These are phyloP conservation scores for Pangasianodon hypophthalmus DNA, from an alignment of 2,113 vertebrate species.

Conservation along the genomic window DNA sequence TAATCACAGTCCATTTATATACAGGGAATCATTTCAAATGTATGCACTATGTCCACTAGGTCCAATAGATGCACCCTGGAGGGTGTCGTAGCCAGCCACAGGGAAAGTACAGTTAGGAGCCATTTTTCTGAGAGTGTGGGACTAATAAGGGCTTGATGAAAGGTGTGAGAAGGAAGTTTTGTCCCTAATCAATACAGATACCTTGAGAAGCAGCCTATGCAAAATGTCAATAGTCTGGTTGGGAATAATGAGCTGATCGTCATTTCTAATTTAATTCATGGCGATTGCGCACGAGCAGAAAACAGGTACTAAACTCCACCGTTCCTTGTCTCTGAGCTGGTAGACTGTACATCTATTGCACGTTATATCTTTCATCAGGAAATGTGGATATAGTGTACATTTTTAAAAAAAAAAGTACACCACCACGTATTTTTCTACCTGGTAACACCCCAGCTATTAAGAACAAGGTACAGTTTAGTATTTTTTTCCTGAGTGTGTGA, in stretches of 20 bases:
- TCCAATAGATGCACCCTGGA: neutral
- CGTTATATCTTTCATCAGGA: neutral
- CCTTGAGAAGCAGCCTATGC: neutral
- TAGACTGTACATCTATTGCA: neutral
- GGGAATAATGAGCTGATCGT: neutral
- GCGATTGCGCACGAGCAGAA: neutral
- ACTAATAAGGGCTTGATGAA: neutral
- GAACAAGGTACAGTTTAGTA: neutral
- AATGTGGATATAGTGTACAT: neutral
- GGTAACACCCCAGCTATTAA: neutral
- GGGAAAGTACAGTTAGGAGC: no score
- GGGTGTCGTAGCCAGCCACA: neutral
- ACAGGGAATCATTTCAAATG: neutral
- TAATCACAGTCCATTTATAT: neutral
- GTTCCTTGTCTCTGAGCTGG: no score
- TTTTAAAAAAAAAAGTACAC: neutral
- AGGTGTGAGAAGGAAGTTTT: slow-evolving; percentile 6
- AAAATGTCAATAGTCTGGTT: slow-evolving; percentile 14
- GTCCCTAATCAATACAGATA: neutral
- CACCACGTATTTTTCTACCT: neutral
- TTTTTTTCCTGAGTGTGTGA: neutral
- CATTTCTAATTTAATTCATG: neutral
- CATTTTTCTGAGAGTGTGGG: neutral
- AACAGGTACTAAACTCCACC: neutral
- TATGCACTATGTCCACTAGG: neutral